Evolutionary conservation across 2,113 vertebrate genomes (phyloP).

Genomic region (Lethenteron reissneri): DNA sequence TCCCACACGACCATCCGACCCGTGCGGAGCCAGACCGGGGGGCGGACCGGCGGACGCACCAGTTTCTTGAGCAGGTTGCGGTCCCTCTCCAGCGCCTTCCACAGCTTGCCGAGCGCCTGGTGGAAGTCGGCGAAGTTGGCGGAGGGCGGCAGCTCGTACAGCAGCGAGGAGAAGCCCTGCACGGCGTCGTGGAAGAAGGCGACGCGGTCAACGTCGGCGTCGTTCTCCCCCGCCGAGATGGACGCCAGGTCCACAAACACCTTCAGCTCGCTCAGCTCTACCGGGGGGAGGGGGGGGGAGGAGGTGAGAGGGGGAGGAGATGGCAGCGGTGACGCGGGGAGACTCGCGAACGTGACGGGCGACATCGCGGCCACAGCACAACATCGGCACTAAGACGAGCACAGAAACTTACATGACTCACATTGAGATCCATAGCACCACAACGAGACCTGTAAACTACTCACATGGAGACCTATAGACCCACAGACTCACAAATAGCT

Average conservation of each 20-base stretch:
- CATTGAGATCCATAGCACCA: neutral
- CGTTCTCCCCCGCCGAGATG: slow-evolving; percentile 88
- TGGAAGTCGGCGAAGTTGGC: slow-evolving; percentile 35
- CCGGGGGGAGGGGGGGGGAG: neutral
- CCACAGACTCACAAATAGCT: too few species aligned
- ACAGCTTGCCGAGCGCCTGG: slow-evolving; percentile 36
- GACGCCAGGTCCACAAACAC: slow-evolving; percentile 89
- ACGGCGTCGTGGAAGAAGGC: slow-evolving; percentile 72
- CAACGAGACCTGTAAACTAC: too few species aligned
- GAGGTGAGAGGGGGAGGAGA: neutral
- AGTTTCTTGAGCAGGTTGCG: slow-evolving; percentile 45
- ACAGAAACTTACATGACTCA: neutral
- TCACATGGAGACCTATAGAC: too few species aligned
- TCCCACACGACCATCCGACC: too few species aligned
- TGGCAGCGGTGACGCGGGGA: neutral
- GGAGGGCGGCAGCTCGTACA: slow-evolving; percentile 38
- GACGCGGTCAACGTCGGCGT: slow-evolving; percentile 73
- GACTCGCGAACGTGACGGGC: neutral
- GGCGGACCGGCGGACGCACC: slow-evolving; percentile 21
- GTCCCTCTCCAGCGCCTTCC: slow-evolving; percentile 67
- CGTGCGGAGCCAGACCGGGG: too few species aligned
- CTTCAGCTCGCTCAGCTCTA: slow-evolving; percentile 68
- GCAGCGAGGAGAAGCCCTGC: slow-evolving; percentile 52
- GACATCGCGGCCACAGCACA: neutral
- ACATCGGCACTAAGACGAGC: neutral